Evolutionary conservation across 1,140 invertebrate genomes (phyloP).

Genomic region (Platorchestia sp.): DNA sequence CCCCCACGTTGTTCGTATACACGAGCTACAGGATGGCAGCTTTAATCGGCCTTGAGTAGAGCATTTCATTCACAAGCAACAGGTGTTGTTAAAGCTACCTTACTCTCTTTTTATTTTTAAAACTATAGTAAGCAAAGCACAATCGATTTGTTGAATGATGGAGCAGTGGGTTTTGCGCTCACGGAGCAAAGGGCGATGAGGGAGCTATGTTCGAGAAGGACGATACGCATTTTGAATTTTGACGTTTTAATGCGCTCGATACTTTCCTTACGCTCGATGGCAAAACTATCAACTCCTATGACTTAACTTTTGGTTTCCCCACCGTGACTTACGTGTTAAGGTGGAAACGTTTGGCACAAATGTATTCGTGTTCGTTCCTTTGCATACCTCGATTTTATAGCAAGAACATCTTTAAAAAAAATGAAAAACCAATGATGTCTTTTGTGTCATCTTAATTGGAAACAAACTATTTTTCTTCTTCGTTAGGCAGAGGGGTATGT

Average conservation of each 20-base stretch:
- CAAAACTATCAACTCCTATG: no score
- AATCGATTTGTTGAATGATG: constrained; percentile 24
- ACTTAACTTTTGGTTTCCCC: no score
- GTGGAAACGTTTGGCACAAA: no score
- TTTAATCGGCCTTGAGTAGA: constrained; percentile 54
- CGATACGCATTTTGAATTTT: background rate
- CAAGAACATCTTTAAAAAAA: no score
- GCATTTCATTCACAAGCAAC: constrained; percentile 54
- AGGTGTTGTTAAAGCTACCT: constrained; percentile 53
- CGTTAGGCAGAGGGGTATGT: no score
- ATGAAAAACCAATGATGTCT: no score
- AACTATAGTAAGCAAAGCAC: constrained; percentile 25
- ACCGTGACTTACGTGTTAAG: no score
- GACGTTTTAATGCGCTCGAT: background rate
- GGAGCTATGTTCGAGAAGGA: background rate
- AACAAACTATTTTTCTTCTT: no score
- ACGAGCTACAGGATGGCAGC: constrained; percentile 31
- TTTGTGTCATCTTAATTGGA: no score
- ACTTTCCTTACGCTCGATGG: no score
- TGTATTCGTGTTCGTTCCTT: no score
- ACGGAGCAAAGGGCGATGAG: background rate
- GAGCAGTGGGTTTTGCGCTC: background rate
- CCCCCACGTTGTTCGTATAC: constrained; percentile 15
- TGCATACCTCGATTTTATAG: no score
- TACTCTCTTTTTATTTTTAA: constrained; percentile 45